Evolutionary conservation across 2,888 invertebrate genomes (phyloP).

Genomic region (Dermolepida albohirtum): DNA sequence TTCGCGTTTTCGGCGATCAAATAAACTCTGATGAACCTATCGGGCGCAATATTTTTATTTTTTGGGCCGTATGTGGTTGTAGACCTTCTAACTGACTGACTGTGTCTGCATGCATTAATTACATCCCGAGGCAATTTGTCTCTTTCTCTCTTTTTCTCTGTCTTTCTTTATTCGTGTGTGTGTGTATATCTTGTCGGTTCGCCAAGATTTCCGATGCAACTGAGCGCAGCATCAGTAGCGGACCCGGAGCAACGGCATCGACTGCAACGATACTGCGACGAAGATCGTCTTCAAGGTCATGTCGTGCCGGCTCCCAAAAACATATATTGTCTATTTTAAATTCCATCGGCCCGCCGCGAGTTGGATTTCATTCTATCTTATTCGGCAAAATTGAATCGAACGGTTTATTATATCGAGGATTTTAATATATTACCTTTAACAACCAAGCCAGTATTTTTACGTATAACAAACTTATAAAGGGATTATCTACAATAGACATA

Average conservation of each 20-base stretch:
- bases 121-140: constrained; percentile 60
- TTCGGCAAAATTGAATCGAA: neutral
- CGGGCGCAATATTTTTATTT: constrained; percentile 52
- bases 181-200: constrained; percentile 60
- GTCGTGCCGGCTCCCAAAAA: constrained; percentile 5
- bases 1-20: constrained; percentile 51
- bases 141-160: neutral
- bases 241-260: no score
- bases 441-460: no score
- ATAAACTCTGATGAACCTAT: constrained; percentile 54
- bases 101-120: constrained; percentile 63
- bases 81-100: no score
- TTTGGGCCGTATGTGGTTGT: no score
- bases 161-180: constrained; percentile 54
- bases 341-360: neutral
- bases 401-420: no score
- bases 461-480: no score
- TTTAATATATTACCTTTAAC: no score
- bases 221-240: constrained; percentile 44
- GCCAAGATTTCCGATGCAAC: constrained; percentile 56
- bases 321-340: constrained; percentile 40
- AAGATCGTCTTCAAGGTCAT: constrained; percentile 36
- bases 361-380: no score
- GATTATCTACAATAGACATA: no score
- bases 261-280: constrained; percentile 4